Evolutionary conservation across 2,888 invertebrate genomes (phyloP).

Genomic region (Leucania comma): DNA sequence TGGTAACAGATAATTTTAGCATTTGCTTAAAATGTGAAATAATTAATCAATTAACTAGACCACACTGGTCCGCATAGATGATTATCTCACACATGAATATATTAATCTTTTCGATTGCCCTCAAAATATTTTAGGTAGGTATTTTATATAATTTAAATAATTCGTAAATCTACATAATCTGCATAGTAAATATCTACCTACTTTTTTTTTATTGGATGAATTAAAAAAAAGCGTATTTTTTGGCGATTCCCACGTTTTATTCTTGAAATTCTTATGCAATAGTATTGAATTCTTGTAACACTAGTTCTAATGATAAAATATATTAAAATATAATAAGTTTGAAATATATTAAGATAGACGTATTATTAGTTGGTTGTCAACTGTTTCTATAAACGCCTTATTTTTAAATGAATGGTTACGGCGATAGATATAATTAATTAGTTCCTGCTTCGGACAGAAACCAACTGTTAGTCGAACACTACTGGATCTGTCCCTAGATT

Average conservation of each 20-base stretch:
- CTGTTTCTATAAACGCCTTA: not conserved
- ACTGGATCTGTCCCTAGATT: no score
- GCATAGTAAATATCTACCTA: conserved; percentile 14
- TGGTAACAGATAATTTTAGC: conserved; percentile 7
- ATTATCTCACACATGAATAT: not conserved
- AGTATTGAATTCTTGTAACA: conserved; percentile 5
- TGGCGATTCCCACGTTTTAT: conserved; percentile 4
- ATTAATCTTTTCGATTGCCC: not conserved
- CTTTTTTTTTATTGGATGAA: conserved; percentile 20
- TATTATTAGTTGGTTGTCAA: not conserved
- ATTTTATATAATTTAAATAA: conserved; percentile 1
- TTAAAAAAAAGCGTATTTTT: not conserved
- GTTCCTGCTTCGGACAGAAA: no score
- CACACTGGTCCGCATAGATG: not conserved
- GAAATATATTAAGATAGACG: not conserved
- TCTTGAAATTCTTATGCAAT: conserved; percentile 8
- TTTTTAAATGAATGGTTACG: no score
- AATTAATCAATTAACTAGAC: conserved; percentile 8
- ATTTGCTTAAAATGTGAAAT: not conserved
- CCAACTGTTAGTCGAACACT: no score
- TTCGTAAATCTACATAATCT: conserved; percentile 3
- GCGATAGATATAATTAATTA: no score
- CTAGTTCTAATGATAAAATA: not conserved
- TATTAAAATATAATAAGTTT: not conserved
- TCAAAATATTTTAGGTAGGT: not conserved